Evolutionary conservation across 2,797 vertebrate genomes (phyloP).

Genomic region (Sebastes itinus): DNA sequence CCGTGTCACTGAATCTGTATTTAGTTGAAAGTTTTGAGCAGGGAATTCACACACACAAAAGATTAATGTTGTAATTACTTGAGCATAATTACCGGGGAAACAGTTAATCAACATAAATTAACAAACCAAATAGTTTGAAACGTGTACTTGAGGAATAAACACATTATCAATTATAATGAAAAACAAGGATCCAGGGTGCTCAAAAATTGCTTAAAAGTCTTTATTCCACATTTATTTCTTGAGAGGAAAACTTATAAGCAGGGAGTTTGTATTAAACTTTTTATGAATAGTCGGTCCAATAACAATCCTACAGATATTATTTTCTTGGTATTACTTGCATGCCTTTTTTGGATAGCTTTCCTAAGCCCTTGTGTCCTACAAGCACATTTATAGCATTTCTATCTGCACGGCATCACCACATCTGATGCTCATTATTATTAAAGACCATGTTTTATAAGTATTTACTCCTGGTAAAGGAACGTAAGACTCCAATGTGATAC

Average conservation of each 20-base stretch:
- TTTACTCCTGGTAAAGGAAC: not conserved
- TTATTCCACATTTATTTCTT: constrained; percentile 17
- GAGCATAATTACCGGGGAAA: constrained; percentile 67
- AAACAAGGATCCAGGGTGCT: constrained; percentile 30
- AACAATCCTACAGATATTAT: not conserved
- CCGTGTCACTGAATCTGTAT: constrained; percentile 30
- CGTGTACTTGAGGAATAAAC: constrained; percentile 48
- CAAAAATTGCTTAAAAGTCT: constrained; percentile 3
- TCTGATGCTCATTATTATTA: not conserved
- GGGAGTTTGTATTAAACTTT: not conserved
- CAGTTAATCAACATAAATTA: constrained; percentile 74
- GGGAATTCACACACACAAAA: constrained; percentile 32
- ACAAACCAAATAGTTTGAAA: constrained; percentile 60
- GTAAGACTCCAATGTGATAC: not conserved
- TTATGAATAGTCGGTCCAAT: not conserved
- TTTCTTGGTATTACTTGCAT: not conserved
- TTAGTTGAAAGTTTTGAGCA: constrained; percentile 36
- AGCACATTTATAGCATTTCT: not conserved
- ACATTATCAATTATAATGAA: constrained; percentile 53
- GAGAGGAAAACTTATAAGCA: not conserved
- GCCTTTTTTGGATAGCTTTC: not conserved
- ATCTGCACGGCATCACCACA: not conserved
- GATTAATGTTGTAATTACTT: constrained; percentile 76
- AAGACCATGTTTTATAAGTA: not conserved
- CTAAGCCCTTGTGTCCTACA: not conserved